Conservation (phyloP, 2,797 vertebrate genomes). For the Esox lucius region DNA sequence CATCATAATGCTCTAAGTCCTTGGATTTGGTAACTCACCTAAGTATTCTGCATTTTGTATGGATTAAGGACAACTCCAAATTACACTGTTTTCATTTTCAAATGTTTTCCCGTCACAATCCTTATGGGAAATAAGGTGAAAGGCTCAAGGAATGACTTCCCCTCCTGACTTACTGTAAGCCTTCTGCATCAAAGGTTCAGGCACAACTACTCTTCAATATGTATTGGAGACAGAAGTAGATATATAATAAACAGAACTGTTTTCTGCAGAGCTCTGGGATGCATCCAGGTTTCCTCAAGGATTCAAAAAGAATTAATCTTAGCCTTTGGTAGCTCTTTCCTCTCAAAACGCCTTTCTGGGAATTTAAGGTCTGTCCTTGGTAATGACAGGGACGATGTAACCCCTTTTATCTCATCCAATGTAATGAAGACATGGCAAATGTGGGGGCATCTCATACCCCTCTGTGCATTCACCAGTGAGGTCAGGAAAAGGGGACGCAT, state of each 20-base stretch:
- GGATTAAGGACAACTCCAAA: neutral
- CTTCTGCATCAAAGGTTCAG: neutral
- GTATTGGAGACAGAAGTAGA: neutral
- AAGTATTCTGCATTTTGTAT: neutral
- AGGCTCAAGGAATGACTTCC: neutral
- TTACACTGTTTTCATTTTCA: neutral
- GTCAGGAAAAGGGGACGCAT: neutral
- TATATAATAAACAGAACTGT: neutral
- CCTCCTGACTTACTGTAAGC: neutral
- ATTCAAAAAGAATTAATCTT: neutral
- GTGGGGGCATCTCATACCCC: neutral
- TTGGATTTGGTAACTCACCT: neutral
- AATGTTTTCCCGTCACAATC: neutral
- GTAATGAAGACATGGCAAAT: neutral
- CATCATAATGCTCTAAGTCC: neutral
- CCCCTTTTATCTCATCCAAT: neutral
- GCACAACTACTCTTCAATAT: neutral
- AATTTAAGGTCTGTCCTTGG: neutral
- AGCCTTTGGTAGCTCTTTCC: neutral
- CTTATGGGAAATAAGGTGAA: neutral
- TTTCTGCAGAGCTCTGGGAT: neutral
- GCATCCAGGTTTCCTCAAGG: neutral
- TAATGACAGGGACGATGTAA: neutral
- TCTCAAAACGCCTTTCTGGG: neutral
- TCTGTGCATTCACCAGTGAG: slow-evolving; percentile 10